These are phyloP conservation scores for Phycodurus eques DNA, from an alignment of 2,113 vertebrate species.

Conservation along the genomic window DNA sequence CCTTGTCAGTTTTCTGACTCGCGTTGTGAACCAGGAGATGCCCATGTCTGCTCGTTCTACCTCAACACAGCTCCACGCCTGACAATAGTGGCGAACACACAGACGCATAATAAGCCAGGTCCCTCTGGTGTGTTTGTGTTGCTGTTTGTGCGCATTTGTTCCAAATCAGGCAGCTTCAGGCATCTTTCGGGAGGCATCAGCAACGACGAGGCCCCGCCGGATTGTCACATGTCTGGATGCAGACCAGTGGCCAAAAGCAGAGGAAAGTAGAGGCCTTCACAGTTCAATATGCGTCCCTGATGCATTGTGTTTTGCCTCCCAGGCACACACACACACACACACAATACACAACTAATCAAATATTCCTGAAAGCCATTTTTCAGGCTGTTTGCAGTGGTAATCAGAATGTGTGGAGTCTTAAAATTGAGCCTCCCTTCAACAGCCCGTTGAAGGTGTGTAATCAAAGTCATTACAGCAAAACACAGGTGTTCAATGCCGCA, in stretches of 20 bases:
- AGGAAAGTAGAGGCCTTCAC: slow-evolving; percentile 45
- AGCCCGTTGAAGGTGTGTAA: slow-evolving; percentile 64
- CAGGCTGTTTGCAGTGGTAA: slow-evolving; percentile 43
- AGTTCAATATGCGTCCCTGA: slow-evolving; percentile 47
- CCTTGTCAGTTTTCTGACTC: slow-evolving; percentile 76
- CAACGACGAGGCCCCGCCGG: slow-evolving; percentile 52
- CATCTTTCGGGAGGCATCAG: slow-evolving; percentile 57
- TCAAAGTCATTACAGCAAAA: slow-evolving; percentile 73
- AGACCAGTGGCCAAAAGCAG: slow-evolving; percentile 59
- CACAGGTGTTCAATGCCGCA: slow-evolving; percentile 61
- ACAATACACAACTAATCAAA: slow-evolving; percentile 37
- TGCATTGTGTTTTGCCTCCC: slow-evolving; percentile 42
- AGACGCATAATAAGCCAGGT: slow-evolving; percentile 22
- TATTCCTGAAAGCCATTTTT: slow-evolving; percentile 45
- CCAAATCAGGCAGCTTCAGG: slow-evolving; percentile 67
- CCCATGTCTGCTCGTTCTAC: slow-evolving; percentile 65
- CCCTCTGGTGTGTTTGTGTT: slow-evolving; percentile 62
- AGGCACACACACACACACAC: slow-evolving; percentile 12
- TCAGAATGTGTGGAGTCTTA: slow-evolving; percentile 56
- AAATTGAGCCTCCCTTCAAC: slow-evolving; percentile 43
- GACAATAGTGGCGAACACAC: slow-evolving; percentile 36
- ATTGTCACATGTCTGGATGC: slow-evolving; percentile 73
- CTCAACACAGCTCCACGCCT: slow-evolving; percentile 59
- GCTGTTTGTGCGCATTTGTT: slow-evolving; percentile 73
- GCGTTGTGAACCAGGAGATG: slow-evolving; percentile 66